A percentile compares a stretch with the other conserved stretches of the same genome.
phyloP scores from a whole-genome alignment of 2,888 invertebrate genomes.

The Tinea trinotella region DNA sequence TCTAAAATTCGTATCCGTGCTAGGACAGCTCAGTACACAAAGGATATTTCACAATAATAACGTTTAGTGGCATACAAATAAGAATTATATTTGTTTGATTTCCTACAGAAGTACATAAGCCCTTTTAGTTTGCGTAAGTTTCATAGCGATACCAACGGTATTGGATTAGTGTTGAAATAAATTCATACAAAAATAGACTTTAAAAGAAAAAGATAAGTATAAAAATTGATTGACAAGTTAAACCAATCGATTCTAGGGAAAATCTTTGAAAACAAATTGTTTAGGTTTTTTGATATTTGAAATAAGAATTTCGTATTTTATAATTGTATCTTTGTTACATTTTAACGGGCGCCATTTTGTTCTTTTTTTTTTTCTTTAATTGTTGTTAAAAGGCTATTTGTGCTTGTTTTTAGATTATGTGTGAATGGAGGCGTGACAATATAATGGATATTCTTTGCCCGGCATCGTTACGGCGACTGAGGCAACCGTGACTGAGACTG shows the following conservation, averaged over 20 bases:
- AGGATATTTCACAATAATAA: background rate
- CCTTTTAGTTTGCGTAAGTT: background rate
- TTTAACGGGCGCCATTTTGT: too few relatives aligned
- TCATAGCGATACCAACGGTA: constrained; percentile 9
- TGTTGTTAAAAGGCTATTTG: background rate
- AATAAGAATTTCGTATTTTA: background rate
- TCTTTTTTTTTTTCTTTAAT: too few relatives aligned
- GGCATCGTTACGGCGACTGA: too few relatives aligned
- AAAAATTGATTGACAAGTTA: background rate
- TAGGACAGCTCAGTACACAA: background rate
- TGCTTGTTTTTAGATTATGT: too few relatives aligned
- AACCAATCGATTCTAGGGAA: constrained; percentile 1
- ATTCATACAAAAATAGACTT: background rate
- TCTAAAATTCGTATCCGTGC: background rate
- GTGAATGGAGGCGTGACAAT: too few relatives aligned
- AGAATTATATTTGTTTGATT: background rate
- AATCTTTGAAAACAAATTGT: constrained; percentile 9
- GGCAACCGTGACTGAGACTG: too few relatives aligned
- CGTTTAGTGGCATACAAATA: background rate
- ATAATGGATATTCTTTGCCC: too few relatives aligned
- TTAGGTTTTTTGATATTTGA: constrained; percentile 2
- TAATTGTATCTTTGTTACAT: background rate
- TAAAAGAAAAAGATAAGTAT: background rate
- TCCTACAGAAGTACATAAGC: background rate
- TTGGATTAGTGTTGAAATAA: constrained; percentile 1